Evolutionary conservation across 2,888 invertebrate genomes (phyloP), one percentile per base, ranked within the genome.

Genomic region (Caenorhabditis afra): DNA sequence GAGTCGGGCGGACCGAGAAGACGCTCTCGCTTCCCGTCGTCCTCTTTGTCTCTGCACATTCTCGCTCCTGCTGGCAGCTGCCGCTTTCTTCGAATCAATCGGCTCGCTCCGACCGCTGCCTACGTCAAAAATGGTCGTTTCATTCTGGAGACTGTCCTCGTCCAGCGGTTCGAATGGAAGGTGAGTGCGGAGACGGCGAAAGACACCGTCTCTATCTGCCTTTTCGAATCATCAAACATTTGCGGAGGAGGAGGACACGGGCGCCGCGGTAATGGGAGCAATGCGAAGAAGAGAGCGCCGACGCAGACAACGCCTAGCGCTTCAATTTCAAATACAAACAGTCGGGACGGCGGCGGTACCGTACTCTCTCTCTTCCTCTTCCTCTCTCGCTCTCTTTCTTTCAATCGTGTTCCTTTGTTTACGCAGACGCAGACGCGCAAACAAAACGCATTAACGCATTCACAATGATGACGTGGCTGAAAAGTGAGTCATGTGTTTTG

Each of bases 281-380:
- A 29, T 16, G 66, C 16, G 52, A 22, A 29, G 5, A 37, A 22
- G 47, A 49, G 39, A 45, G 23, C 12, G 44, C 35, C 57, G 58
- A 64, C 50, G 64, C 52, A 37, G 49, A 55, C 37, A 41, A 8
- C 18, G 37, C 7, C 7, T 14, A 29, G 45, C 62, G 58, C 71
- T 57, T 73, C 73, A 64, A 73, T 73, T 73, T 73, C 73, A 73
- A 73, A 73, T 57, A 57, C 73, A 73, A 73, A 73, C 73, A 73
- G n/a, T 55, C 55, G 61, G 41, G 29, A 7, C 29, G 29, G 4
- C 29, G 3, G 3, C 29, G 29, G 41, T 73, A 64, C 58, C 58
- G 64, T 73, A 64, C 57, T 23, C 29, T 29, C 29, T 41, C 45
- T 44, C 47, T 35, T 57, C 44, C 41, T 1, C 52, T 52, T 45